Base-by-base conservation (phyloP, 2,888 invertebrate species). In the Drosophila lutescens region DNA sequence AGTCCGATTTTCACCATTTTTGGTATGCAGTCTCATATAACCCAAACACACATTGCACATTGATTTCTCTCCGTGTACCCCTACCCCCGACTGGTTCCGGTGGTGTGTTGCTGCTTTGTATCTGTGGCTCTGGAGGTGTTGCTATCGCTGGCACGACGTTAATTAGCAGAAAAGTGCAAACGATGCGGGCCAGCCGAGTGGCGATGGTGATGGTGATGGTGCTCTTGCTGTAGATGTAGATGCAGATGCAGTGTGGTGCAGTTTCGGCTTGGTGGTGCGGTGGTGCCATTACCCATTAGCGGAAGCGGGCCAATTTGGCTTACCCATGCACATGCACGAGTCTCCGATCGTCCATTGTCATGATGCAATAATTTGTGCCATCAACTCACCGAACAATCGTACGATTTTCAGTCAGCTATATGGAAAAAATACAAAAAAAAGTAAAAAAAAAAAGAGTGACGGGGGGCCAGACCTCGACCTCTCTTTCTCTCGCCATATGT, bases 131-230 rank as follows among this genome's bases (percentile, higher is more conserved):
- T 71, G 71, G 71, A 71, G 71, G 71, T 63, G 63, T 71, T 71
- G 71, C 60, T 69, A 60, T 69, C 70, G 69, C 60, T 66, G 69
- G 74, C 49, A 65, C 51, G 65, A 74, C 68, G 69, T 79, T 80
- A 80, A 83, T 83, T 80, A 83, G 76, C 79, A 80, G 79, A 72
- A 79, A 82, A 77, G 60, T 71, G 86, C 83, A 71, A 79, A 72
- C 74, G 59, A 57, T 73, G 74, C 58, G 60, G 53, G 43, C 38
- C 54, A 23, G 23, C 32, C 38, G 63, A 23, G 51, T 67, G 67
- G 57, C 34, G 60, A 60, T 62, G 41, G 32, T 59, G 40, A 15
- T n/a, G n/a, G n/a, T n/a, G 20, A 20, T 20, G 20, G 20, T 20
- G 20, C 20, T 20, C 20, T 20, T 20, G 20, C 20, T 58, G 40